Evolutionary conservation across 2,797 vertebrate species (phyloP), one percentile per base, ranked within the genome.

Genomic region (Aplochiton taeniatus): DNA sequence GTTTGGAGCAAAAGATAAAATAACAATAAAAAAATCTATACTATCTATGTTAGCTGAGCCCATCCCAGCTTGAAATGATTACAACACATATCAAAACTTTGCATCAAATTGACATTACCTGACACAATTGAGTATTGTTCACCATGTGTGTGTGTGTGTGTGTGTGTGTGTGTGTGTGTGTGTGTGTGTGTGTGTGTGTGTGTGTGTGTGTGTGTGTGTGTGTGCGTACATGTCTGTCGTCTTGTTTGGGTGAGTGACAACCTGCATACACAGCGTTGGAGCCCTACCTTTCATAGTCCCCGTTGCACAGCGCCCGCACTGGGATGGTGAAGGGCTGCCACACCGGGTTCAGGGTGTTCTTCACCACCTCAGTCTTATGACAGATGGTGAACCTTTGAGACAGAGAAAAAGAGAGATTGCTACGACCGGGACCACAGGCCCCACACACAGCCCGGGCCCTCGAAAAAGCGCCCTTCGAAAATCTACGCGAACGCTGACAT

Each of bases 311-410:
- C 0, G 91, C 95, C 68, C 96, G 90, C 68, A 98, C 95, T 0
- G 96, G 95, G 66, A 97, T 96, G 85, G 93, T 92, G 87, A 98
- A 96, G 0, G 94, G 86, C 59, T 96, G 93, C 96, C 96, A 98
- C 20, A 95, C 83, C 0, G 96, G 96, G 76, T 97, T 96, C 69
- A 97, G 85, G 0, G 96, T 97, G 86, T 93, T 97, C 85, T 96
- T 94, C 81, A 96, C 92, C 80, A 97, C 95, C 75, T 98, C 96
- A 0, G 96, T 98, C 90, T 98, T 98, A 85, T 98, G 96, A 87
- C 96, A 98, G 79, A 98, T 98, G 81, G 96, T 98, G 87, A 96
- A 98, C 81, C 96, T 98, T 19, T 66, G 58, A 61, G 11, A 68
- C 42, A 51, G 19, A 51, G 13, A 42, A 6, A 31, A 6, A 31